Evolutionary conservation across 2,797 vertebrate genomes (phyloP).

Genomic region (Scyliorhinus canicula): DNA sequence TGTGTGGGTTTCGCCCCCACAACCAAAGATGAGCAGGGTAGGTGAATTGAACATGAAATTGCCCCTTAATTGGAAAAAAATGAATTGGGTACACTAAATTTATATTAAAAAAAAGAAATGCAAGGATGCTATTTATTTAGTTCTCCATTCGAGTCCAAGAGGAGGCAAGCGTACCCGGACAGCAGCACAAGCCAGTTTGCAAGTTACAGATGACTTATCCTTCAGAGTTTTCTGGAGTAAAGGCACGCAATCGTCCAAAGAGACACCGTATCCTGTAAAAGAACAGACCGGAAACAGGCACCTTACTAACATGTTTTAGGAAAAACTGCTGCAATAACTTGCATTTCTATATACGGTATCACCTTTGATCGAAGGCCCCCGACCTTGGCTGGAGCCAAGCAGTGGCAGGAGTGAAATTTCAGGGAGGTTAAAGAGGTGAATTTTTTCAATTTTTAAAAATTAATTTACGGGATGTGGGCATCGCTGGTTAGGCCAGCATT

Average conservation of each 20-base stretch:
- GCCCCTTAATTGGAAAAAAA: too few species aligned
- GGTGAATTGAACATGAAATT: too few species aligned
- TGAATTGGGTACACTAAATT: too few species aligned
- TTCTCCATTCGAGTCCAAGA: too few species aligned
- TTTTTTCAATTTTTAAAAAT: too few species aligned
- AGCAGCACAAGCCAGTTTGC: slow-evolving; percentile 87
- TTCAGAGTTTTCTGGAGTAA: slow-evolving; percentile 77
- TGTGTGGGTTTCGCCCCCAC: too few species aligned
- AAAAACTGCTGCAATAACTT: background rate
- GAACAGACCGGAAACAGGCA: slow-evolving; percentile 10
- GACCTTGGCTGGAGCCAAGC: background rate
- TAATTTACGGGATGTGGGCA: too few species aligned
- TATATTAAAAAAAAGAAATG: too few species aligned
- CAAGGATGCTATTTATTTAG: background rate
- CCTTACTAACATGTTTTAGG: background rate
- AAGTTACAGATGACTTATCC: slow-evolving; percentile 91
- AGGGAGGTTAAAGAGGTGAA: background rate
- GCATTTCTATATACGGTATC: background rate
- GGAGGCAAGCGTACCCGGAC: slow-evolving; percentile 71
- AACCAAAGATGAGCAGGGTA: too few species aligned
- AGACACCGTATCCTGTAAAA: slow-evolving; percentile 73
- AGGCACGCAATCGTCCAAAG: slow-evolving; percentile 79
- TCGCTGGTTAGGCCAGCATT: too few species aligned
- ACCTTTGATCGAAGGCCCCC: background rate
- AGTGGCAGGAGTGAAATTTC: background rate